Conservation (phyloP, 2,888 invertebrate species). For the Pandemis heparana region DNA sequence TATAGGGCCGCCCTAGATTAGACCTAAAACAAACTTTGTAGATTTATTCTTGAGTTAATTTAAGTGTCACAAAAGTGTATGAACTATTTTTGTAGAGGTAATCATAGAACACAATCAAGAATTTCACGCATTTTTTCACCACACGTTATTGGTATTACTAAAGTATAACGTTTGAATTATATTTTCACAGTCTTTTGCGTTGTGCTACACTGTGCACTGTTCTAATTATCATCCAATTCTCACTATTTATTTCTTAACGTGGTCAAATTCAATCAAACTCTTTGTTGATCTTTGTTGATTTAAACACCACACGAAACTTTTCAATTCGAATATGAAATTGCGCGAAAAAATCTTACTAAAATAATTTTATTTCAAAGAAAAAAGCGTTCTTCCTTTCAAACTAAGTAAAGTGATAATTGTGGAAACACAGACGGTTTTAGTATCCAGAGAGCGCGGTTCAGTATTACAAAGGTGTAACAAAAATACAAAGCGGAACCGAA, state of each 20-base stretch:
- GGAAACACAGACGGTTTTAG: constrained; percentile 28
- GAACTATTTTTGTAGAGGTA: too few species aligned
- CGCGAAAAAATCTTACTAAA: constrained; percentile 8
- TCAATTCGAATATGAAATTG: constrained; percentile 8
- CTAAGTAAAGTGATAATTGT: constrained; percentile 38
- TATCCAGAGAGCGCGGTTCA: not conserved
- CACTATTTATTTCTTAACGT: not conserved
- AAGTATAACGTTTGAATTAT: too few species aligned
- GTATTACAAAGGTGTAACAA: not conserved
- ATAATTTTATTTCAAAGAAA: constrained; percentile 16
- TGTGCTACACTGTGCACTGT: not conserved
- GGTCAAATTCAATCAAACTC: not conserved
- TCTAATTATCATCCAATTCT: not conserved
- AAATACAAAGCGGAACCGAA: not conserved
- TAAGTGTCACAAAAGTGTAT: too few species aligned
- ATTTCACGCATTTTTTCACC: too few species aligned
- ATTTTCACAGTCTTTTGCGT: not conserved
- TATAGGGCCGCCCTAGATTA: too few species aligned
- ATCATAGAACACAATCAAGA: too few species aligned
- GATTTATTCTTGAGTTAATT: too few species aligned
- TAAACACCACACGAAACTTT: not conserved
- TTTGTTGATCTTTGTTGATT: not conserved
- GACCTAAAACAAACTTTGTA: too few species aligned
- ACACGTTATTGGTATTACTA: too few species aligned
- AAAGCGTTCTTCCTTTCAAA: constrained; percentile 33